These are phyloP conservation scores for Uloborus plumipes DNA, from an alignment of 2,888 invertebrate genomes.

Conservation along the genomic window DNA sequence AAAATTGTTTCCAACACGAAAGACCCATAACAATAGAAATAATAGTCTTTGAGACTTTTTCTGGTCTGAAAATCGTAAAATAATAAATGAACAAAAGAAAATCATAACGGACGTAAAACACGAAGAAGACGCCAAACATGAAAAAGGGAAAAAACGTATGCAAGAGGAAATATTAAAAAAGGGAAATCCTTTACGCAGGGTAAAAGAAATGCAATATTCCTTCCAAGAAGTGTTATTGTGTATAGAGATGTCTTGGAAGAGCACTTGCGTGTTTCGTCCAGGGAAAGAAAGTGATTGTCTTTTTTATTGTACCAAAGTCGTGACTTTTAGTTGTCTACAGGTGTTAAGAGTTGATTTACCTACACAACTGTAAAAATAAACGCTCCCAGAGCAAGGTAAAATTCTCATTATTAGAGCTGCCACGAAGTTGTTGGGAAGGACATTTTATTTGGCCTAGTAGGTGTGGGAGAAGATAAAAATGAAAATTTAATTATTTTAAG, in stretches of 20 bases:
- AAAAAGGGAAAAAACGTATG: neutral
- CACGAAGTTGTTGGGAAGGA: no score
- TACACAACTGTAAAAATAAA: no score
- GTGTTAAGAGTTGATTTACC: slow-evolving; percentile 7
- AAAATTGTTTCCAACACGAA: slow-evolving; percentile 19
- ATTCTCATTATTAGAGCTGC: no score
- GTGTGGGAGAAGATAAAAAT: no score
- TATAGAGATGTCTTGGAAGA: no score
- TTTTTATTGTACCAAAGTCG: slow-evolving; percentile 17
- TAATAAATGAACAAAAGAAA: slow-evolving; percentile 13
- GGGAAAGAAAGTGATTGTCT: neutral
- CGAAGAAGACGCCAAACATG: slow-evolving; percentile 5
- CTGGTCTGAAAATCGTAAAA: neutral
- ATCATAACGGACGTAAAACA: slow-evolving; percentile 12
- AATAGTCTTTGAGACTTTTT: slow-evolving; percentile 23
- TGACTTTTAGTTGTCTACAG: slow-evolving; percentile 42
- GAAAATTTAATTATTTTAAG: no score
- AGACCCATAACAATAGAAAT: slow-evolving; percentile 31
- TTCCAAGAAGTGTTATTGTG: no score
- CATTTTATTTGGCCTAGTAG: no score
- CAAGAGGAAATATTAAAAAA: no score
- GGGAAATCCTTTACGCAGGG: no score
- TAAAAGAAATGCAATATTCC: no score
- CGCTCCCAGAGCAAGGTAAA: no score
- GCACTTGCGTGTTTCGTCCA: neutral